Base-by-base conservation (phyloP, 2,113 vertebrate genomes). In the Natator depressus region DNA sequence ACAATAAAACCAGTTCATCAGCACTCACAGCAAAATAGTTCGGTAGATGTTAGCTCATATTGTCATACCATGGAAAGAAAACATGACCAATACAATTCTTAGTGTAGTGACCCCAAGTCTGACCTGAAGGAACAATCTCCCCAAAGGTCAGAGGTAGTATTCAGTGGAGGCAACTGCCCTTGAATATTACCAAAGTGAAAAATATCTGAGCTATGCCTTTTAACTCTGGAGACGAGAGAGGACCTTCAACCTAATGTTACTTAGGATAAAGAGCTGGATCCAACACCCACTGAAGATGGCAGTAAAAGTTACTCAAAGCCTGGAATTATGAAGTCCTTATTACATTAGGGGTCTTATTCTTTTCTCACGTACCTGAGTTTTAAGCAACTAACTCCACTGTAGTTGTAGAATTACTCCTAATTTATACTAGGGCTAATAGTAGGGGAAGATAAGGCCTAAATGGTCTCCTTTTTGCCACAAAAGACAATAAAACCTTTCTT, bases 161-260 rank as follows among this genome's bases (percentile, higher is more conserved):
- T 14, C 2, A 82, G 1, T 3, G 3, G 5, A 72, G 25, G 2
- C 0, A 88, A 5, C 2, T 27, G 24, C 49, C 79, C 4, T 35
- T 13, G 17, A 89, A 46, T 13, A 1, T 88, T 79, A 42, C 1
- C 50, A 53, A 90, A 7, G 2, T 3, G 1, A 5, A 1, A 8
- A 24, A 69, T 1, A 42, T 2, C 4, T 7, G 50, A 4, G 8
- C 24, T 13, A 29, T 65, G 2, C 62, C 1, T 13, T 79, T 92
- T 24, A 51, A 3, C 65, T 4, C 5, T 79, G 16, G 9, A 0
- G 0, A 12, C 4, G 1, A 0, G 31, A 22, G 38, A 55, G 12
- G 12, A 78, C 35, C 8, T 59, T 6, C 3, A 86, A 46, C 3
- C 29, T 19, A 82, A 62, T 1, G 4, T 2, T 20, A 0, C 1